Evolutionary conservation across 2,888 invertebrate species (phyloP).

Genomic region (Anoplius nigerrimus): DNA sequence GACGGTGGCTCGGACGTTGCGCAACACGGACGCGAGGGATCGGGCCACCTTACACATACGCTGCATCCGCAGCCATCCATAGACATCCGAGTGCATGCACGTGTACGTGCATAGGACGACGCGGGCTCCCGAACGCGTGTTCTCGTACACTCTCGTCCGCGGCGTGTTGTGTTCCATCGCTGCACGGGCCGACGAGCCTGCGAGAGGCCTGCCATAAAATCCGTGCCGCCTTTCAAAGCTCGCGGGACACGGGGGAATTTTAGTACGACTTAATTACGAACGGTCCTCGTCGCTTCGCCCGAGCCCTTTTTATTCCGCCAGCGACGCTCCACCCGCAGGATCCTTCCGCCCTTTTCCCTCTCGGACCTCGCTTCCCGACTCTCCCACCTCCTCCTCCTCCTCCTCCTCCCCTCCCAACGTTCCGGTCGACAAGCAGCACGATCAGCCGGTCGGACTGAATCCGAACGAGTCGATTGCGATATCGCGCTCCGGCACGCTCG

Average conservation of each 20-base stretch:
- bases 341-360: background rate
- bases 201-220: conserved; percentile 45
- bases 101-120: conserved; percentile 12
- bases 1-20: background rate
- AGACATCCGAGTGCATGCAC: background rate
- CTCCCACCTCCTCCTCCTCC: no score
- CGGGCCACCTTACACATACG: background rate
- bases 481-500: no score
- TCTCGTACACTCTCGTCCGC: no score
- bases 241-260: conserved; percentile 46
- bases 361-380: no score
- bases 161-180: background rate
- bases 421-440: no score
- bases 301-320: no score
- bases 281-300: conserved; percentile 27
- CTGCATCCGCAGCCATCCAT: background rate
- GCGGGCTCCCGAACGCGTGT: conserved; percentile 17
- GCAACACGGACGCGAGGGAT: background rate
- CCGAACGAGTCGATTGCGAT: no score
- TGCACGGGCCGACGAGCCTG: conserved; percentile 6
- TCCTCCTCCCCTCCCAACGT: background rate
- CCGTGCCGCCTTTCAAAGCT: conserved; percentile 34
- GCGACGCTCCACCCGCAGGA: no score
- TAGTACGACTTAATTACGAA: conserved; percentile 60
- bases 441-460: no score